A percentile compares a stretch with the other conserved stretches of the same genome.
phyloP scores from a whole-genome alignment of 2,113 vertebrate species.

The Notarius quadriscutis region DNA sequence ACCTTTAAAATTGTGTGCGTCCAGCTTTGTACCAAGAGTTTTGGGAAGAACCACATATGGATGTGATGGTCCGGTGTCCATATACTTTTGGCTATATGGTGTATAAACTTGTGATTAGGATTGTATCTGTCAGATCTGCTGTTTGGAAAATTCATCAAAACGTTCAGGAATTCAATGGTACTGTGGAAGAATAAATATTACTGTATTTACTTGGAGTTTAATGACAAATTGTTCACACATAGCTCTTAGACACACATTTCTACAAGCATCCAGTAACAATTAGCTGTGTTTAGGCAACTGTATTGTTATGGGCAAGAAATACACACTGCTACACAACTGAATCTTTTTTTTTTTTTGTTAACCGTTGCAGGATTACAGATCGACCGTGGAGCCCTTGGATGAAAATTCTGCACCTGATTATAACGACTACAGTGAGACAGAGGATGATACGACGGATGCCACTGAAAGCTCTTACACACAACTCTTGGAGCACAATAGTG shows the following conservation, averaged over 20 bases:
- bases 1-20: not conserved
- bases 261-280: too few species aligned
- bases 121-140: not conserved
- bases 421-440: slow-evolving; percentile 37
- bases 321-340: not conserved
- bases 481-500: slow-evolving; percentile 42
- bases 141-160: not conserved
- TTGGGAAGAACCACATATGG: not conserved
- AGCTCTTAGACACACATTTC: not conserved
- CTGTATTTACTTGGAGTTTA: not conserved
- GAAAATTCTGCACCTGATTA: slow-evolving; percentile 3
- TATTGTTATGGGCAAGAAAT: not conserved
- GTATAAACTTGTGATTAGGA: not conserved
- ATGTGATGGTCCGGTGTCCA: not conserved
- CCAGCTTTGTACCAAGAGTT: not conserved
- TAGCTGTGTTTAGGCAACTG: too few species aligned
- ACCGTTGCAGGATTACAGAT: slow-evolving; percentile 56
- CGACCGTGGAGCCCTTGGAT: slow-evolving; percentile 21
- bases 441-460: slow-evolving; percentile 14
- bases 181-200: not conserved
- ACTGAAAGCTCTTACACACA: slow-evolving; percentile 7
- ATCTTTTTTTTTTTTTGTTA: not conserved
- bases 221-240: too few species aligned
- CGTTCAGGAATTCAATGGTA: not conserved
- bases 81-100: not conserved